A percentile compares a stretch with the other conserved stretches of the same genome.
These are phyloP conservation scores for Paracanthobrama guichenoti DNA, from an alignment of 2,113 vertebrate species.

Conservation along the genomic window DNA sequence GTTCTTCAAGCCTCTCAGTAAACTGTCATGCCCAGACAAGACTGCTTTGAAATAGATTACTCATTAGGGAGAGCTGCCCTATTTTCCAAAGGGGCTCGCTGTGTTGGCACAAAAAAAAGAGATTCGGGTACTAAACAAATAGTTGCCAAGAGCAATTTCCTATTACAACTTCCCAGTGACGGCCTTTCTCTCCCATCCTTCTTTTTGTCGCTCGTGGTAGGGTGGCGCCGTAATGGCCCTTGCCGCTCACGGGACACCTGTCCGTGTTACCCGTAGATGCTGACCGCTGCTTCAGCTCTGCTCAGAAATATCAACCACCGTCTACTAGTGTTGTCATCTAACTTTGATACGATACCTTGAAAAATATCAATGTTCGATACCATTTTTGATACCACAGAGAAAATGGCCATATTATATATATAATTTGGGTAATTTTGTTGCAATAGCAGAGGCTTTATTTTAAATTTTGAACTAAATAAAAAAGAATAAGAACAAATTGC, in stretches of 20 bases:
- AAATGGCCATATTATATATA: too few relatives aligned
- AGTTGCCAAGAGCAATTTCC: slow-evolving; percentile 99
- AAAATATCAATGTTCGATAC: too few relatives aligned
- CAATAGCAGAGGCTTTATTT: too few relatives aligned
- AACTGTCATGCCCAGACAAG: slow-evolving; percentile 99
- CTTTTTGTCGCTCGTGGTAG: slow-evolving; percentile 57
- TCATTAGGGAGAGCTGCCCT: slow-evolving; percentile 99
- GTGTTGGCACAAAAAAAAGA: slow-evolving; percentile 82
- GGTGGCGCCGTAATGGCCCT: slow-evolving; percentile 28
- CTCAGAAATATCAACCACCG: not conserved
- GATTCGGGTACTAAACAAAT: slow-evolving; percentile 95
- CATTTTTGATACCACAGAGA: too few relatives aligned
- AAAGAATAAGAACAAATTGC: too few relatives aligned
- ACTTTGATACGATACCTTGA: too few relatives aligned
- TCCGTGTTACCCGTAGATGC: not conserved
- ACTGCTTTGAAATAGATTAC: slow-evolving; percentile 99
- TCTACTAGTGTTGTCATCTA: too few relatives aligned
- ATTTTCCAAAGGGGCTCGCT: slow-evolving; percentile 95
- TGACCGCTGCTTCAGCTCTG: not conserved
- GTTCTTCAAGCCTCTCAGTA: slow-evolving; percentile 99
- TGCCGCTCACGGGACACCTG: slow-evolving; percentile 23
- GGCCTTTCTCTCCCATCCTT: slow-evolving; percentile 67
- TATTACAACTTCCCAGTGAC: slow-evolving; percentile 90
- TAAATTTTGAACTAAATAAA: too few relatives aligned
- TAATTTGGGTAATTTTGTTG: too few relatives aligned